Evolutionary conservation across 1,140 invertebrate species (phyloP), one percentile per base, ranked within the genome.

Genomic region (Acromyrmex echinatior): DNA sequence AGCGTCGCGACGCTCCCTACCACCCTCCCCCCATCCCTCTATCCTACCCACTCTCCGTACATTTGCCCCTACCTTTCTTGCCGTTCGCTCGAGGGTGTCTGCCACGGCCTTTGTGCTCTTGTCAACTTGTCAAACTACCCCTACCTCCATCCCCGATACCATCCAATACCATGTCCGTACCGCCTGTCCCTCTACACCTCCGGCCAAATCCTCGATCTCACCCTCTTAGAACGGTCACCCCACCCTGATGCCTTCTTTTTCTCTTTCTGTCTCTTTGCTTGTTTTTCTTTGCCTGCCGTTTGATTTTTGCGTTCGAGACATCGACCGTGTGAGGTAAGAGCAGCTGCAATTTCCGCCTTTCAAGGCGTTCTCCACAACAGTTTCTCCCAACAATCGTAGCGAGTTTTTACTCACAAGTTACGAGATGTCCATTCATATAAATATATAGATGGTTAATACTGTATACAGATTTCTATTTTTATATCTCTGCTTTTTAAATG

Each of bases 51-150:
- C 73, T 70, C 53, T 58, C 58, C 28, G 53, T 10, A 53, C 80
- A 49, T 25, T 51, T 45, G 66, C 28, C 68, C 79, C 76, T 45
- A 63, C 56, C 65, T 58, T 76, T 80, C 49, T 76, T 66, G 56
- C 74, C 68, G 60, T 74, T 76, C 81, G 86, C 82, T 86, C 49
- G 81, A 80, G 87, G 89, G 88, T 84, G 74, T 87, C 89, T 91
- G 88, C 91, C 87, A 73, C 76, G 87, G 85, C 93, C 94, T 95
- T 95, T 95, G 94, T 95, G 93, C 94, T 95, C 95, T 93, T 94
- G 94, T 95, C 94, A 95, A 95, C 91, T 94, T 95, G 95, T 95
- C 95, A 95, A 95, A 95, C 94, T 94, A 94, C 93, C 94, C 94
- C 92, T 90, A 93, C 93, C 78, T 68, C 63, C 82, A 68, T 90